A percentile compares a stretch with the other conserved stretches of the same genome.
These are phyloP conservation scores for Rhinella marina DNA, from an alignment of 2,797 vertebrate genomes.

Conservation along the genomic window DNA sequence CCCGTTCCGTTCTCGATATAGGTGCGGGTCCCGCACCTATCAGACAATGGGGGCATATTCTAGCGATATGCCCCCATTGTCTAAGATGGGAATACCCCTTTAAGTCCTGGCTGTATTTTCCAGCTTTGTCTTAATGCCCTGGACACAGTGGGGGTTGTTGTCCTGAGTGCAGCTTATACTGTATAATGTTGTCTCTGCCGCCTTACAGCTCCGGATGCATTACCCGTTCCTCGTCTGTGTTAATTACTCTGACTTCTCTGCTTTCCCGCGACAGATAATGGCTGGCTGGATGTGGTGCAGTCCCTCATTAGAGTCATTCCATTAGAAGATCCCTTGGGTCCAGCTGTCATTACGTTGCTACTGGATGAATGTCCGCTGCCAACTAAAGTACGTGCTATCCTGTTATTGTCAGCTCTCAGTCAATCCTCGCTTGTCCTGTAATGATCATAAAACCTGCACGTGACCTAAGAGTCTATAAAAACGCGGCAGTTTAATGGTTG, in stretches of 20 bases:
- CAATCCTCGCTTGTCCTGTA: not conserved
- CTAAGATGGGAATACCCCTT: too few species aligned
- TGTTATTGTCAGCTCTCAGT: not conserved
- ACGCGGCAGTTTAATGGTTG: not conserved
- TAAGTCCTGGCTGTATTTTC: too few species aligned
- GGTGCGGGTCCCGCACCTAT: too few species aligned
- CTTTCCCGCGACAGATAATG: constrained; percentile 84
- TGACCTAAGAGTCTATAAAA: not conserved
- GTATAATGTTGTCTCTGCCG: not conserved
- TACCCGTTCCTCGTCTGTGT: not conserved
- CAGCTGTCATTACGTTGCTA: constrained; percentile 96
- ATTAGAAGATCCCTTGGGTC: constrained; percentile 95
- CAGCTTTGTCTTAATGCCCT: too few species aligned
- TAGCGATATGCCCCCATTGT: too few species aligned
- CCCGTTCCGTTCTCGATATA: too few species aligned
- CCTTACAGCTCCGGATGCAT: not conserved
- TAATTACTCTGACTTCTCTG: not conserved
- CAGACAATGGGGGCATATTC: too few species aligned
- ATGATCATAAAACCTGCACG: constrained; percentile 14
- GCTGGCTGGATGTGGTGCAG: constrained; percentile 98
- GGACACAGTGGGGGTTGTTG: too few species aligned
- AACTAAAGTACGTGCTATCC: constrained; percentile 87
- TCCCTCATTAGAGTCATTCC: constrained; percentile 98
- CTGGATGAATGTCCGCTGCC: constrained; percentile 97
- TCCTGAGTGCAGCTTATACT: not conserved